Evolutionary conservation across 1,140 invertebrate genomes (phyloP).

Genomic region (Drosophila oshimai): DNA sequence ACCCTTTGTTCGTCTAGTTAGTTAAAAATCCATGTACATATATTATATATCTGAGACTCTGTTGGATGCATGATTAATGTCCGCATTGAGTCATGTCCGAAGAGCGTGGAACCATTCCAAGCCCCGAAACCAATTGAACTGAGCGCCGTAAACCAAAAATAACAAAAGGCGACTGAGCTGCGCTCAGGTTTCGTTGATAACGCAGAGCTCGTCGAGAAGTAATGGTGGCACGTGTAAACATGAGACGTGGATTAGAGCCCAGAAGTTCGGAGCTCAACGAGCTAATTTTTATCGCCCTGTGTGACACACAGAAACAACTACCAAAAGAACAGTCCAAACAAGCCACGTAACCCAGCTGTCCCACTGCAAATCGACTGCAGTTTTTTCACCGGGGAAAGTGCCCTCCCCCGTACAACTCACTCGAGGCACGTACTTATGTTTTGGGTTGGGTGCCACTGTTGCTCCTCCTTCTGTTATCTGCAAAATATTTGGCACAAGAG

Average conservation of each 20-base stretch:
- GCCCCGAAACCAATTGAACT: conserved; percentile 24
- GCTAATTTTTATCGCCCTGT: conserved; percentile 37
- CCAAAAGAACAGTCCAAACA: conserved; percentile 1
- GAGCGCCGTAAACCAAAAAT: conserved; percentile 21
- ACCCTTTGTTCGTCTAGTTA: conserved; percentile 28
- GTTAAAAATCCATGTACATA: neutral
- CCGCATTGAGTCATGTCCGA: conserved; percentile 52
- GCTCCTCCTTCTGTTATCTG: conserved; percentile 14
- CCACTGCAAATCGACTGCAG: conserved; percentile 7
- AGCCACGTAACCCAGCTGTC: conserved; percentile 24
- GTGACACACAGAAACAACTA: neutral
- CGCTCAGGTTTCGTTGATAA: conserved; percentile 49
- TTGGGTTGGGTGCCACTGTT: conserved; percentile 4
- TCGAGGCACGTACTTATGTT: conserved; percentile 24
- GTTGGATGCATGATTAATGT: conserved; percentile 47
- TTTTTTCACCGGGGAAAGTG: conserved; percentile 19
- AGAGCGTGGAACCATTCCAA: conserved; percentile 45
- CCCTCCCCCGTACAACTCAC: neutral
- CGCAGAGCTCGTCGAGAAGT: conserved; percentile 5
- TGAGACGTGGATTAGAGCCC: conserved; percentile 38
- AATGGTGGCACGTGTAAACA: conserved; percentile 46
- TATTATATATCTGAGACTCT: conserved; percentile 15
- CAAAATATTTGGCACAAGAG: conserved; percentile 40
- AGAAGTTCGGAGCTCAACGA: conserved; percentile 1
- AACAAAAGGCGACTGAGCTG: neutral